A percentile compares a stretch with the other conserved stretches of the same genome.
Evolutionary conservation across 2,888 invertebrate species (phyloP).

Genomic region (Calameuta idolon): DNA sequence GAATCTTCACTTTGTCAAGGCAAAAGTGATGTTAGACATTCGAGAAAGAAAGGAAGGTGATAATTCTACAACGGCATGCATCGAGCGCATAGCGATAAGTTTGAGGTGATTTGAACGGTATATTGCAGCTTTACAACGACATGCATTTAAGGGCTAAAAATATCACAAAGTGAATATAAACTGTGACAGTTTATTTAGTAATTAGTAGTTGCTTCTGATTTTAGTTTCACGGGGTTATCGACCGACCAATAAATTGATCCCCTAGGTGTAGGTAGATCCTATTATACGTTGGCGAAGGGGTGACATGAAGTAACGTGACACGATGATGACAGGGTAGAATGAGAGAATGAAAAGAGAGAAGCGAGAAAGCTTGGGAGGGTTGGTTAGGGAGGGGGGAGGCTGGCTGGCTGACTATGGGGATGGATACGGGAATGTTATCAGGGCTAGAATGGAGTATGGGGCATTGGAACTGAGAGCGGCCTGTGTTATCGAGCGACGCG

Average conservation of each 20-base stretch:
- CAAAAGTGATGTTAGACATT: too few species aligned
- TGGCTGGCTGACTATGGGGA: slow-evolving; percentile 15
- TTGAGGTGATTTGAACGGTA: too few species aligned
- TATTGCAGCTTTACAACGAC: too few species aligned
- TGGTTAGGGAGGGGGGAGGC: slow-evolving; percentile 14
- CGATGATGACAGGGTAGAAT: slow-evolving; percentile 29
- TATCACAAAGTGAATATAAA: background rate
- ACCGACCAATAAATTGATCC: slow-evolving; percentile 24
- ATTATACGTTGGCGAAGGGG: slow-evolving; percentile 25
- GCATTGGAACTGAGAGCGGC: slow-evolving; percentile 6
- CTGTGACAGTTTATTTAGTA: background rate
- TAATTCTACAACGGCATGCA: too few species aligned
- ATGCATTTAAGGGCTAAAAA: too few species aligned
- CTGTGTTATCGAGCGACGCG: slow-evolving; percentile 26
- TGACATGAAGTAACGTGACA: slow-evolving; percentile 28
- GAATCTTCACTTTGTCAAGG: too few species aligned
- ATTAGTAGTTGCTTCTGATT: background rate
- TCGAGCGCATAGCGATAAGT: too few species aligned
- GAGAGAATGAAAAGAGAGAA: slow-evolving; percentile 16
- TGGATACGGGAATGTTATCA: slow-evolving; percentile 8
- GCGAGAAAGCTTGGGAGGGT: slow-evolving; percentile 15
- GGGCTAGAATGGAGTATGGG: background rate
- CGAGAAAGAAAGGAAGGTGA: too few species aligned
- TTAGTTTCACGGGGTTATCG: slow-evolving; percentile 14
- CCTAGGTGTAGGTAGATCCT: slow-evolving; percentile 14